Base-by-base conservation (phyloP, 2,888 invertebrate genomes). In the Xestia rhomboidea region DNA sequence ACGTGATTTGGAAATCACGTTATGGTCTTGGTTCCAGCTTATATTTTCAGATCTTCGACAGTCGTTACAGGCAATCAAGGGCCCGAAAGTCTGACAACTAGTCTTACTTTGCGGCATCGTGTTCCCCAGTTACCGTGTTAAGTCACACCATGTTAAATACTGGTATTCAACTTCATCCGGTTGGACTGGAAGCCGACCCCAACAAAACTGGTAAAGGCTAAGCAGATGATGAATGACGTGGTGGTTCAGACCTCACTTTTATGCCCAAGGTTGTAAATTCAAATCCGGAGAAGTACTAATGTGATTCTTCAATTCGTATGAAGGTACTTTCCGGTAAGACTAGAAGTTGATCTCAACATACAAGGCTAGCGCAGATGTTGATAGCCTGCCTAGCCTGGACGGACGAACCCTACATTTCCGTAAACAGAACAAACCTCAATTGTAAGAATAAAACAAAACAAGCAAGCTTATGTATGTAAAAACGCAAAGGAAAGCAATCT, bases 401-500 rank as follows among this genome's bases (percentile, higher is more conserved):
- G 24, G 49, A 24, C 10, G 3, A 49, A 51, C n/a, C n/a, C n/a
- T n/a, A n/a, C 11, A 54, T n/a, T 5, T 54, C n/a, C 11, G n/a
- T 11, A 54, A 60, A 46, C 11, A 80, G 51, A 79, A 49, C 27
- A 34, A 62, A 44, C 27, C 10, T 38, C 7, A 44, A 80, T 46
- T 63, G 21, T 0, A 54, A 46, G 4, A 30, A 54, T 0, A 46
- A 38, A 13, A 15, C 7, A 41, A 4, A 63, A 51, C 21, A 68
- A 11, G 1, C 10, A 71, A 78, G 1, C 18, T n/a, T 21, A 15
- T 51, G 18, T 24, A 83, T 41, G 66, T 44, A 57, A n/a, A 54
- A 44, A 38, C 62, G 27, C 66, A 70, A 60, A 30, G 38, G 8
- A 49, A 81, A 75, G 41, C 30, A 64, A 64, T 64, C 75, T 34